Evolutionary conservation across 2,113 vertebrate genomes (phyloP), one percentile per base, ranked within the genome.

Genomic region (Xiphophorus hellerii): DNA sequence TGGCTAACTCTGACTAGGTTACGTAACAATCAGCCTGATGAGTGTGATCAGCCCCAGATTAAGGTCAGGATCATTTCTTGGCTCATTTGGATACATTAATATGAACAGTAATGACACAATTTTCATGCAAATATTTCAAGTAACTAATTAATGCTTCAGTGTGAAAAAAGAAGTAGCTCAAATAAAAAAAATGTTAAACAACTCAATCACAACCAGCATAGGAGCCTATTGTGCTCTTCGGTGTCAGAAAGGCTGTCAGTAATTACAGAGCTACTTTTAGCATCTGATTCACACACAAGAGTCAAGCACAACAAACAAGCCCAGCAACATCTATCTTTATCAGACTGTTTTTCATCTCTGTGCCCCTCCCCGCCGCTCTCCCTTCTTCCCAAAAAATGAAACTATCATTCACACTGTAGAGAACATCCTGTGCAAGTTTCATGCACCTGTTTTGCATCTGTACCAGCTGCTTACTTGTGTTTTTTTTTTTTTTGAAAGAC

Each of bases 371-470:
- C 10, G 2, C 35, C 11, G 10, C 35, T 2, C 35, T 37, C 78
- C 54, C 70, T 61, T 78, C 80, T 1, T 1, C 39, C 39, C 39
- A 42, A 42, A 42, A 42, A 42, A 42, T 3, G 4, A 42, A 42
- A 42, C 3, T 14, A 42, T 42, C 39, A 14, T 42, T 39, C 39
- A 62, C 73, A 76, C 68, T 77, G 74, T 33, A 70, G 72, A 88
- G 82, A 90, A 86, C 83, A 84, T 37, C 2, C 64, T 70, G 71
- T 81, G 76, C 83, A 87, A 84, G 88, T 86, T 87, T 80, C 69
- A 86, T 81, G 85, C 80, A 86, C 27, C 65, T 69, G 51, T 86
- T 88, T 85, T 85, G 82, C 82, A 88, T 88, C 84, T 82, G 75
- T 73, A 88, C 81, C 85, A 84, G 82, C 80, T 86, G 73, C 78